phyloP scores from a whole-genome alignment of 2,797 vertebrate species.

The Gymnocypris eckloni region DNA sequence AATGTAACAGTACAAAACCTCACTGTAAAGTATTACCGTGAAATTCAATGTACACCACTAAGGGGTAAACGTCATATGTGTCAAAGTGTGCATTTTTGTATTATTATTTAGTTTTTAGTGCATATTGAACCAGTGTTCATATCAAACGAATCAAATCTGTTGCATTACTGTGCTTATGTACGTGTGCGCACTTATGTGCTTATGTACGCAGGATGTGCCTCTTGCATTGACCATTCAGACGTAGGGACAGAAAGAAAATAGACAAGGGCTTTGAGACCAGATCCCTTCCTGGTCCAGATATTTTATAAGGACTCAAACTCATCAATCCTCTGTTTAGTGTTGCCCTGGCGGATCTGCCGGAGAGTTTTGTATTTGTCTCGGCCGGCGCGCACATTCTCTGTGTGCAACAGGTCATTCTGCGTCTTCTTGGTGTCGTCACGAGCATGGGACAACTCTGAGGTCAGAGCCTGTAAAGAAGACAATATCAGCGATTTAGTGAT shows the following conservation, averaged over 20 bases:
- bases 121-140: not conserved
- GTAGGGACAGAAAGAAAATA: constrained; percentile 59
- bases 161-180: constrained; percentile 29
- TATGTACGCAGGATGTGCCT: constrained; percentile 36
- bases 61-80: not conserved
- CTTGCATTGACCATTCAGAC: constrained; percentile 74
- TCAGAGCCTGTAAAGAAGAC: constrained; percentile 80
- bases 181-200: constrained; percentile 9
- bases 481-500: not conserved
- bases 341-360: constrained; percentile 94
- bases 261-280: constrained; percentile 39
- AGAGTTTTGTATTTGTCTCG: constrained; percentile 98
- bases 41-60: not conserved
- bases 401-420: constrained; percentile 91
- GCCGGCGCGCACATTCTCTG: constrained; percentile 87
- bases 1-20: constrained; percentile 4
- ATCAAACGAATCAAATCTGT: not conserved
- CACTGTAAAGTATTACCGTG: constrained; percentile 15
- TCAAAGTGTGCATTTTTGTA: constrained; percentile 40
- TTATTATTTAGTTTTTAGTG: constrained; percentile 26
- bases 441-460: constrained; percentile 89
- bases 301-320: constrained; percentile 95
- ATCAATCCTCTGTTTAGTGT: constrained; percentile 97
- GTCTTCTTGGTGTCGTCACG: constrained; percentile 91
- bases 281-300: not conserved